Percentiles rank a stretch among this genome's conserved stretches.
phyloP scores from a whole-genome alignment of 2,113 vertebrate genomes.

The Chionomys nivalis region DNA sequence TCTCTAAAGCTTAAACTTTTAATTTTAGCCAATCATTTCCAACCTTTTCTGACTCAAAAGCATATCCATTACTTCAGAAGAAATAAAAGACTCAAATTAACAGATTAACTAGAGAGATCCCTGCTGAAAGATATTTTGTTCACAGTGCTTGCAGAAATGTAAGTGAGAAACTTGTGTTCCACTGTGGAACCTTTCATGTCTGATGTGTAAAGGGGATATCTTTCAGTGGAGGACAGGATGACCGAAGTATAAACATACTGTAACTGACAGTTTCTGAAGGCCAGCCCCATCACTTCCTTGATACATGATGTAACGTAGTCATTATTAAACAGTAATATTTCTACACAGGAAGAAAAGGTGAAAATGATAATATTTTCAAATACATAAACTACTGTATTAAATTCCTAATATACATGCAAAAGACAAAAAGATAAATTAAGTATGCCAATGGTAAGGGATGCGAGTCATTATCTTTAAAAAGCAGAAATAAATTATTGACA shows the following conservation, averaged over 20 bases:
- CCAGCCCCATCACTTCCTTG: not conserved
- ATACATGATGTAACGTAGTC: not conserved
- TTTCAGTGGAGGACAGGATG: not conserved
- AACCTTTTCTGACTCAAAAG: not conserved
- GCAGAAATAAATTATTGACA: not conserved
- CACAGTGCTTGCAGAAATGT: not conserved
- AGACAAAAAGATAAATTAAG: not conserved
- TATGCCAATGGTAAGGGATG: not conserved
- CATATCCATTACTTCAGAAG: not conserved
- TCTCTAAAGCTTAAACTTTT: not conserved
- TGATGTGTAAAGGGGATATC: not conserved
- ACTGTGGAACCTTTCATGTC: not conserved
- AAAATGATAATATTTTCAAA: not conserved
- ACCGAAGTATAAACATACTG: not conserved
- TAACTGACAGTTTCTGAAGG: not conserved
- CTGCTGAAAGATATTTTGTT: not conserved
- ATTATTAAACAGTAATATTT: not conserved
- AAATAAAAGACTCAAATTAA: not conserved
- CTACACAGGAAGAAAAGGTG: not conserved
- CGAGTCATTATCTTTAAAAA: not conserved
- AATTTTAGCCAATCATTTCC: not conserved
- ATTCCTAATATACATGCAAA: not conserved
- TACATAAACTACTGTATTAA: not conserved
- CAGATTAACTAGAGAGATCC: not conserved
- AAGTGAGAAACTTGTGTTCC: not conserved